Base-by-base conservation (phyloP, 2,113 vertebrate species). In the Henicopernis longicauda region DNA sequence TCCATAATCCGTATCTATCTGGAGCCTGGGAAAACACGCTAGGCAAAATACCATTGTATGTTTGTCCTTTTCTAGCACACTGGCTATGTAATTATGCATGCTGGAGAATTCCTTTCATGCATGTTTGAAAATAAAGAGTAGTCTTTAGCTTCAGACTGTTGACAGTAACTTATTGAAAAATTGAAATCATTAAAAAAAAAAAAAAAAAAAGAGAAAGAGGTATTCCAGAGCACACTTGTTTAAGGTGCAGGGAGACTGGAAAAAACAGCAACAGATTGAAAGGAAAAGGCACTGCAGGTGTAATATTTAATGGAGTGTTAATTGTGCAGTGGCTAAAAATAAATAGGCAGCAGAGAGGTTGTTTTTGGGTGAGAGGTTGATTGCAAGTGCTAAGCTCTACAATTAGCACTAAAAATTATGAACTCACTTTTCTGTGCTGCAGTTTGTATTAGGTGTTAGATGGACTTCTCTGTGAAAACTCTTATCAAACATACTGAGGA, bases 311-410 rank as follows among this genome's bases (percentile, higher is more conserved):
- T 82, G 55, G 79, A 77, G 31, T 84, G 63, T 61, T 96, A 95
- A 95, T 95, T 95, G 82, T 89, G 47, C 55, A 58, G 38, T 92
- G 57, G 52, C 82, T 95, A 93, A 96, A 96, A 95, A 95, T 88
- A 94, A 95, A 88, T 50, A 93, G 44, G 50, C 80, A 94, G 52
- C n/a, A 66, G n/a, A 79, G 67, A 86, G 76, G 52, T 80, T 86
- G 52, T 2, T 78, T 94, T 80, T 18, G 85, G 91, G 90, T 95
- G 82, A 97, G 65, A 59, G 38, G 79, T 38, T 96, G 67, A 94
- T 94, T 89, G 32, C 67, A 88, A 89, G 80, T 76, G 58, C 61
- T 95, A 90, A 92, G 26, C 23, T 94, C 79, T 84, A 61, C 69
- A 93, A 84, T 86, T 93, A 95, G 50, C 81, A 38, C 84, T 72